phyloP scores from a whole-genome alignment of 2,888 invertebrate genomes.

The Pheosia tremula region DNA sequence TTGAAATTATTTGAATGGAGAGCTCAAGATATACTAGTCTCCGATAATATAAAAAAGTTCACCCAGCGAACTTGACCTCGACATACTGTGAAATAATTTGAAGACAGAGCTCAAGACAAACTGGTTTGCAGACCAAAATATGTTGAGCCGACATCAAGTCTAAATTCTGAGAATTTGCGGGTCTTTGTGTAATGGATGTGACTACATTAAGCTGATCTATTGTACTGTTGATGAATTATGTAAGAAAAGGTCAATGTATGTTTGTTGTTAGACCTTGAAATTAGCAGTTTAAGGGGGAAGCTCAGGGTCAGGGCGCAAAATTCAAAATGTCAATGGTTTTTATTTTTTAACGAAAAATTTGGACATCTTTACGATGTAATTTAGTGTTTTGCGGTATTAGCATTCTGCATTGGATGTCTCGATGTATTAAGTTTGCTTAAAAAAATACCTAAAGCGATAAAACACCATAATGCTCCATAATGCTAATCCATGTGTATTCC shows the following conservation, averaged over 20 bases:
- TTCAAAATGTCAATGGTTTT: too few relatives aligned
- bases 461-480: too few relatives aligned
- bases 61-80: conserved; percentile 2
- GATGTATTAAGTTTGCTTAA: too few relatives aligned
- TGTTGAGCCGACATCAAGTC: neutral
- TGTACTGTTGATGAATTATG: neutral
- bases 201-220: neutral
- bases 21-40: conserved; percentile 10
- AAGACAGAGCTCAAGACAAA: conserved; percentile 7
- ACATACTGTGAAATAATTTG: neutral
- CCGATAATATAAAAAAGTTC: neutral
- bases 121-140: neutral
- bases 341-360: too few relatives aligned
- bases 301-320: too few relatives aligned
- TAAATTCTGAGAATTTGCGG: neutral
- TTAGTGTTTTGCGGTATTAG: too few relatives aligned
- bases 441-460: too few relatives aligned
- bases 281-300: neutral
- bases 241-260: neutral
- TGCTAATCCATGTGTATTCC: too few relatives aligned
- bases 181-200: neutral
- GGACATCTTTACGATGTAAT: too few relatives aligned
- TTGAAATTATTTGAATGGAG: neutral
- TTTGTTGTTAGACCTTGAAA: neutral
- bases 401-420: too few relatives aligned